phyloP scores from a whole-genome alignment of 1,140 invertebrate genomes.

The Diorhabda sublineata region DNA sequence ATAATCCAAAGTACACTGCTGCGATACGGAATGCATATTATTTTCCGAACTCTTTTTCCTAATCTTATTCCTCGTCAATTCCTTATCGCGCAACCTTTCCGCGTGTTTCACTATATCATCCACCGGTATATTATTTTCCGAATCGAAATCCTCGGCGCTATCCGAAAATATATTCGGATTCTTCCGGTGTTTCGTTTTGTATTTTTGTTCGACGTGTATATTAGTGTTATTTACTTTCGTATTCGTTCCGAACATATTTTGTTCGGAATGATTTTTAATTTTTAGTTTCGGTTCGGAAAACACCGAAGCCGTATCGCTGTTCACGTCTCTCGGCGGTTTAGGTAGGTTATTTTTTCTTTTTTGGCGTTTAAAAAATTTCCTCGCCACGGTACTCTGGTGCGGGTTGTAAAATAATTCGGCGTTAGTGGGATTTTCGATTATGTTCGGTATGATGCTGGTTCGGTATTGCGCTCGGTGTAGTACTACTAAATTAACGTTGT shows the following conservation, averaged over 20 bases:
- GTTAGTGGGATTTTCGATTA: constrained; percentile 56
- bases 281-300: constrained; percentile 50
- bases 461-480: constrained; percentile 67
- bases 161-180: constrained; percentile 64
- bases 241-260: constrained; percentile 61
- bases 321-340: constrained; percentile 59
- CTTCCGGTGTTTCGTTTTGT: constrained; percentile 34
- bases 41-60: constrained; percentile 52
- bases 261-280: constrained; percentile 57
- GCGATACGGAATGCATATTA: constrained; percentile 53
- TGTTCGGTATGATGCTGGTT: constrained; percentile 65
- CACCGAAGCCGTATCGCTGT: constrained; percentile 52
- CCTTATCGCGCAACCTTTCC: constrained; percentile 39
- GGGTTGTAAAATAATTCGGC: constrained; percentile 86
- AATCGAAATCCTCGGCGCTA: constrained; percentile 50
- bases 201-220: constrained; percentile 62
- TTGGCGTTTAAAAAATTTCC: constrained; percentile 89
- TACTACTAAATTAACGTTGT: constrained; percentile 63
- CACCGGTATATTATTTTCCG: constrained; percentile 38
- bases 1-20: constrained; percentile 62
- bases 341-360: constrained; percentile 69
- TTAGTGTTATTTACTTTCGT: constrained; percentile 76
- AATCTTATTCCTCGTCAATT: constrained; percentile 29
- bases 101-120: constrained; percentile 44
- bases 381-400: constrained; percentile 85